Evolutionary conservation across 2,888 invertebrate species (phyloP).

Genomic region (Antheraea assamensis): DNA sequence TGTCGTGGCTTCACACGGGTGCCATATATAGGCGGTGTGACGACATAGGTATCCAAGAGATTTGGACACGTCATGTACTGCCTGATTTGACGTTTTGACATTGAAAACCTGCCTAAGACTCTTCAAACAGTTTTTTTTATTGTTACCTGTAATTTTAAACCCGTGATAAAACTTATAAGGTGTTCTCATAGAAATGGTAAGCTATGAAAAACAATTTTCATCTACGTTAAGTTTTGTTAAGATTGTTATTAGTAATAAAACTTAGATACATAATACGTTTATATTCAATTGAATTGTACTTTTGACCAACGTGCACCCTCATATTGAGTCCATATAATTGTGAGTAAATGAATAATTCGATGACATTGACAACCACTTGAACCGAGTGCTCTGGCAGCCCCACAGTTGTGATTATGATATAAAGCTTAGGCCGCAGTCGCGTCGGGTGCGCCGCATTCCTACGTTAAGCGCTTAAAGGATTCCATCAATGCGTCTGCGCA

Average conservation of each 20-base stretch:
- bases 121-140: too few species aligned
- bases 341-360: constrained; percentile 3
- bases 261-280: not conserved
- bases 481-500: constrained; percentile 50
- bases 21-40: not conserved
- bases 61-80: too few species aligned
- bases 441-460: constrained; percentile 58
- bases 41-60: not conserved
- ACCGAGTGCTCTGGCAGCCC: constrained; percentile 14
- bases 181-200: too few species aligned
- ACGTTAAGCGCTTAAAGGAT: constrained; percentile 49
- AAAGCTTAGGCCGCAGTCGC: constrained; percentile 42
- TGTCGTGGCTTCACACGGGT: too few species aligned
- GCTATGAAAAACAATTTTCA: too few species aligned
- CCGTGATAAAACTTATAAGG: too few species aligned
- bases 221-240: not conserved
- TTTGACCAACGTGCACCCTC: not conserved
- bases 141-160: too few species aligned
- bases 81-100: too few species aligned
- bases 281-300: not conserved
- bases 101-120: too few species aligned
- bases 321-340: not conserved
- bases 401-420: constrained; percentile 69
- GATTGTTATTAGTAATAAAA: not conserved
- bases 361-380: constrained; percentile 14